phyloP scores from a whole-genome alignment of 2,888 invertebrate genomes.

The Spatulosminthurus flaviceps region DNA sequence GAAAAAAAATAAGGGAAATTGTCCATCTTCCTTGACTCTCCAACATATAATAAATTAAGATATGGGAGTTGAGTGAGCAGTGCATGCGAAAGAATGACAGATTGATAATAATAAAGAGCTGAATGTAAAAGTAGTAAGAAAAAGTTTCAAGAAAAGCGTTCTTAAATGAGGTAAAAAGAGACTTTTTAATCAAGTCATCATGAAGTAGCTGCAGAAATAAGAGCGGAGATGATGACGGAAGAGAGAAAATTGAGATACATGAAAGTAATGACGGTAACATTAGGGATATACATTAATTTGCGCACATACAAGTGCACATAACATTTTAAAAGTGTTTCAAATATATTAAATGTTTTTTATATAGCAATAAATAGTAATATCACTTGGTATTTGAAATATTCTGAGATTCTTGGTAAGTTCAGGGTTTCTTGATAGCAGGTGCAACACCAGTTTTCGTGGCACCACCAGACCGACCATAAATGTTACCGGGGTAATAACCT shows the following conservation, averaged over 20 bases:
- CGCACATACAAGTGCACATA: no score
- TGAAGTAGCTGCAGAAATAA: neutral
- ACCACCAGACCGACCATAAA: neutral
- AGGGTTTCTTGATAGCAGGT: neutral
- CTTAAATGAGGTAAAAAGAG: neutral
- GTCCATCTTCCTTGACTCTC: conserved; percentile 13
- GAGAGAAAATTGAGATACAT: conserved; percentile 1
- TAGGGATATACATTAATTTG: no score
- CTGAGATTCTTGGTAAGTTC: neutral
- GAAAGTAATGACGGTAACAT: neutral
- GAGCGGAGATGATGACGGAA: neutral
- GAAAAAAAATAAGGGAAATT: neutral
- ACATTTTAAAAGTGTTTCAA: no score
- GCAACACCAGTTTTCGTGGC: neutral
- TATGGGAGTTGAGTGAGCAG: neutral
- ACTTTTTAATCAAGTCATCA: conserved; percentile 2
- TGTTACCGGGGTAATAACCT: conserved; percentile 37
- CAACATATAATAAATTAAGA: neutral
- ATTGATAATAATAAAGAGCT: neutral
- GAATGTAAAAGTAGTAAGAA: neutral
- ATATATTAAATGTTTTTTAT: no score
- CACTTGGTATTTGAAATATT: no score
- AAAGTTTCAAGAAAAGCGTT: neutral
- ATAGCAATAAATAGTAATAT: conserved; percentile 1
- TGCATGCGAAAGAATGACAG: neutral